phyloP scores from a whole-genome alignment of 2,113 vertebrate genomes.

The Brachypteracias leptosomus region DNA sequence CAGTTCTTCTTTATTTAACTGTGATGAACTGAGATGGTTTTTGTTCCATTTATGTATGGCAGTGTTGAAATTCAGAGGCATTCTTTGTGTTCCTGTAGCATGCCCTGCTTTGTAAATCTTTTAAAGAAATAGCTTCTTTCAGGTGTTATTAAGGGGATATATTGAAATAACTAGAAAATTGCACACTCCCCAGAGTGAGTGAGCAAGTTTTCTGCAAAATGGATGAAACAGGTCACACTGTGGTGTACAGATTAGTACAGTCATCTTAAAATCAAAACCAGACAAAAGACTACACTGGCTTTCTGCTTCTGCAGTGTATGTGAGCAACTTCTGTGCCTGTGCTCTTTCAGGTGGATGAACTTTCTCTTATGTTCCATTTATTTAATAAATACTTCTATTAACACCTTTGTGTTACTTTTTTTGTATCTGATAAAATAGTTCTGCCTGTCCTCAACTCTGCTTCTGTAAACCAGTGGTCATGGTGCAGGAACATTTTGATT shows the following conservation, averaged over 20 bases:
- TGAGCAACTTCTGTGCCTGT: not conserved
- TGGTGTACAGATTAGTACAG: not conserved
- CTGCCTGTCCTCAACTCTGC: not conserved
- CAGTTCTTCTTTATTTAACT: not conserved
- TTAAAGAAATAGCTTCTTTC: not conserved
- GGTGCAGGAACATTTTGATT: not conserved
- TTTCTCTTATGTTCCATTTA: not conserved
- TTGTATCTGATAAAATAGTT: not conserved
- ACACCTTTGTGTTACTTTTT: not conserved
- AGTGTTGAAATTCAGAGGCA: not conserved
- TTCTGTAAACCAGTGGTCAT: rapidly evolving
- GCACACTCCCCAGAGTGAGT: not conserved
- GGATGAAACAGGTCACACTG: not conserved
- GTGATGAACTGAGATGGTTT: not conserved
- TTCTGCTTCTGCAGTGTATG: not conserved
- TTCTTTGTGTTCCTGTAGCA: not conserved
- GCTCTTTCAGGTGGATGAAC: not conserved
- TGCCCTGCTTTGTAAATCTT: not conserved
- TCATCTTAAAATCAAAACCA: not conserved
- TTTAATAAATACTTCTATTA: slow-evolving; percentile 26
- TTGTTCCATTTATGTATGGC: not conserved
- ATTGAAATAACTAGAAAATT: not conserved
- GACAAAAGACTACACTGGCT: not conserved
- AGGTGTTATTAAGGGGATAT: not conserved
- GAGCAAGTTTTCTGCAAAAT: not conserved